phyloP scores from a whole-genome alignment of 2,888 invertebrate genomes.

The Epistrophella euchroma region DNA sequence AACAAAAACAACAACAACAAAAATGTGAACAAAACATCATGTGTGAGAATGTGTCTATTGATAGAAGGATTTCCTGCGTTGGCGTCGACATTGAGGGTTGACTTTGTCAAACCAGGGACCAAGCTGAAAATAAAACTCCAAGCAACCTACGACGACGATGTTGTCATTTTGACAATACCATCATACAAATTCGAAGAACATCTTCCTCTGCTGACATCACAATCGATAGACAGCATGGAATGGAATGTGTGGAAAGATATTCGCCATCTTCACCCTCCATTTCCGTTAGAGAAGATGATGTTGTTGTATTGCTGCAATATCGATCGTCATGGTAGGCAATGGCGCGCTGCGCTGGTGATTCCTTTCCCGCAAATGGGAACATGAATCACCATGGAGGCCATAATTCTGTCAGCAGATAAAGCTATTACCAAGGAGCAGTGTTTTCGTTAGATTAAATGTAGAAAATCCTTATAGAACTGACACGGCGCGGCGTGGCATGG shows the following conservation, averaged over 20 bases:
- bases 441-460: constrained; percentile 77
- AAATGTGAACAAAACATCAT: constrained; percentile 14
- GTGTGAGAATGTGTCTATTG: constrained; percentile 59
- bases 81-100: constrained; percentile 55
- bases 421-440: constrained; percentile 81
- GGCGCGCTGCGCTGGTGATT: constrained; percentile 71
- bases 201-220: constrained; percentile 68
- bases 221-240: neutral
- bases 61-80: constrained; percentile 74
- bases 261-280: constrained; percentile 30
- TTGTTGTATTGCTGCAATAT: constrained; percentile 68
- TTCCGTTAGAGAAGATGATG: constrained; percentile 8
- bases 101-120: constrained; percentile 50
- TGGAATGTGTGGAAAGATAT: constrained; percentile 63
- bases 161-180: constrained; percentile 43
- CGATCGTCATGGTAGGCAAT: constrained; percentile 67
- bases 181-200: constrained; percentile 47
- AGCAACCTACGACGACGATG: constrained; percentile 15
- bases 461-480: constrained; percentile 74
- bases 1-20: neutral
- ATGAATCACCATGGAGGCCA: constrained; percentile 82
- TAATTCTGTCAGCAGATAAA: constrained; percentile 83
- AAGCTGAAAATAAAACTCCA: constrained; percentile 59
- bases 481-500: constrained; percentile 27
- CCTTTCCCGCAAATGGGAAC: constrained; percentile 77